phyloP scores from a whole-genome alignment of 2,113 vertebrate species.

The Carassius gibelio region DNA sequence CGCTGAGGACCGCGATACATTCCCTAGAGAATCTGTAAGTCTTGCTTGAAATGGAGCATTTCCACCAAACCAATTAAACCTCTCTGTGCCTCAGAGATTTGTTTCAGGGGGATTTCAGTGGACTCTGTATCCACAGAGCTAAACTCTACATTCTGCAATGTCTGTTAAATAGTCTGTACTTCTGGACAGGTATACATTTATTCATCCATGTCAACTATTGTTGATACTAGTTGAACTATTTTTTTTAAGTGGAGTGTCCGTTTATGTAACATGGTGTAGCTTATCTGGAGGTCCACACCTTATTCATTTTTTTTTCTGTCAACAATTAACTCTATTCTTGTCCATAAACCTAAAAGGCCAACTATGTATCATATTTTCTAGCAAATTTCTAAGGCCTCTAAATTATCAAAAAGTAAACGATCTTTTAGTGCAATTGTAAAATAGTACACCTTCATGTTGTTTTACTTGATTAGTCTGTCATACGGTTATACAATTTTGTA shows the following conservation, averaged over 20 bases:
- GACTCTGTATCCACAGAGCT: neutral
- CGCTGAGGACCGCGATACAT: neutral
- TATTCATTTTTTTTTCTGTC: neutral
- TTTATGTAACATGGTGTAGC: neutral
- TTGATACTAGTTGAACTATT: too few relatives aligned
- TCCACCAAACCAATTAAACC: constrained; percentile 3
- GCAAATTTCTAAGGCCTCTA: neutral
- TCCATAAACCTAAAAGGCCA: neutral
- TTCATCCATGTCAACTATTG: too few relatives aligned
- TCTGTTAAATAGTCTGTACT: neutral
- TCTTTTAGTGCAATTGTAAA: too few relatives aligned
- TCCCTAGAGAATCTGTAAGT: neutral
- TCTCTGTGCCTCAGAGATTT: neutral
- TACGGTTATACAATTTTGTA: too few relatives aligned
- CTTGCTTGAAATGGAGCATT: constrained; percentile 13
- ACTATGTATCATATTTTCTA: neutral
- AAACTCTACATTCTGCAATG: neutral
- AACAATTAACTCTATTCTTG: neutral
- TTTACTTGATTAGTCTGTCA: too few relatives aligned
- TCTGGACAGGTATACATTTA: neutral
- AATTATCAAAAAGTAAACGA: neutral
- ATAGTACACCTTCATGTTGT: too few relatives aligned
- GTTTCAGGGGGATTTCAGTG: neutral
- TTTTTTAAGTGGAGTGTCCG: too few relatives aligned
- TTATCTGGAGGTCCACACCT: neutral